Base-by-base conservation (phyloP, 2,888 invertebrate genomes). In the Nebria brevicollis region DNA sequence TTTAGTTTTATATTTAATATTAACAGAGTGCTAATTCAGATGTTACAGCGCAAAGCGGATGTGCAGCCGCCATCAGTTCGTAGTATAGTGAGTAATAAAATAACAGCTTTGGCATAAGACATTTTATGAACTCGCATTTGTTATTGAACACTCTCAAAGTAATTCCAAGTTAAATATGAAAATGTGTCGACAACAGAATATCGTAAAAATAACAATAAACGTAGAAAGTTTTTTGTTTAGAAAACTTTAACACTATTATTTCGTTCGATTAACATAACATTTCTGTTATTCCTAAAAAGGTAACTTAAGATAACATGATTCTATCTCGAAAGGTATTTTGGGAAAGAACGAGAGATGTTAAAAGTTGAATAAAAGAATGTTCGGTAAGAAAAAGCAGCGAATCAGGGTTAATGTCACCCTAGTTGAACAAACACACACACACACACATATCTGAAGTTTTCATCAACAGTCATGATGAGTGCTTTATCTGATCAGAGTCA, bases 381-480 rank as follows among this genome's bases (percentile, higher is more conserved):
- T 54, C 8, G 54, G 13, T 54, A 54, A 11, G 13, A 54, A 13
- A 54, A 54, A 54, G 54, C 54, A 54, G 54, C 11, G 54, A 54
- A 54, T 54, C 54, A 54, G 54, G 54, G 54, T 54, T 54, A 54
- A 54, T 54, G 54, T 54, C 54, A 54, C 54, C 54, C 54, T 54
- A 54, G 70, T 70, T 25, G 34, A 34, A 25, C 13, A 13, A 79
- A 79, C 34, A 34, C 5, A 34, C 20, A 79, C 79, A 79, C 79
- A 68, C 66, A 66, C 74, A 79, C 68, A 75, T 80, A 80, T 80
- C 80, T 80, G 75, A 80, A 80, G 80, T 80, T 80, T 80, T 72
- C 75, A 80, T 80, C 80, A 72, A 75, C 75, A 75, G 72, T 70
- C 79, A 72, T 54, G 75, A 75, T 70, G 74, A 73, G 11, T 25